Evolutionary conservation across 2,113 vertebrate genomes (phyloP).

Genomic region (Nibea coibor): DNA sequence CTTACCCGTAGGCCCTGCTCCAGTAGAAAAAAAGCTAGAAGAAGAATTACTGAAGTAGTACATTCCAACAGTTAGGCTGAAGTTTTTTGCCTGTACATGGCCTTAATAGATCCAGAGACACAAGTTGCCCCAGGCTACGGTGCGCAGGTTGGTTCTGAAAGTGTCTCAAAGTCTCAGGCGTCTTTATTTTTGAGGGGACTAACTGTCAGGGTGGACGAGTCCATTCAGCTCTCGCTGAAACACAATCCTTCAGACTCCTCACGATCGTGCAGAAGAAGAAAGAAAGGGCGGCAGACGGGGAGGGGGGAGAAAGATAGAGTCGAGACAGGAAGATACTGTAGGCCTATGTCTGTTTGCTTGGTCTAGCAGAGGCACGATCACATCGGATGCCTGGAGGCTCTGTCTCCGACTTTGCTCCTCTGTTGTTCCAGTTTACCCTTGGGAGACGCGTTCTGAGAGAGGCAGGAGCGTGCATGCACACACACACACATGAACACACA

Average conservation of each 20-base stretch:
- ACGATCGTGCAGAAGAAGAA: neutral
- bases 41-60: constrained; percentile 30
- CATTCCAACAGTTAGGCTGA: constrained; percentile 28
- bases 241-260: constrained; percentile 39
- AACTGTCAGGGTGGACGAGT: constrained; percentile 53
- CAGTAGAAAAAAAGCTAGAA: constrained; percentile 21
- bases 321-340: constrained; percentile 29
- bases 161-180: constrained; percentile 46
- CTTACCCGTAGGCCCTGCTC: constrained; percentile 45
- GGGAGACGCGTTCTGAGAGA: constrained; percentile 51
- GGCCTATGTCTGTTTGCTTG: constrained; percentile 66
- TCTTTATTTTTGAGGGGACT: constrained; percentile 56
- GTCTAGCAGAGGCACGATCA: constrained; percentile 71
- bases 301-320: constrained; percentile 12
- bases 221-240: constrained; percentile 55
- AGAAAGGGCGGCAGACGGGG: constrained; percentile 2
- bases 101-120: constrained; percentile 51
- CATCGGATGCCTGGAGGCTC: constrained; percentile 68
- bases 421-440: constrained; percentile 61
- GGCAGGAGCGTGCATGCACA: neutral
- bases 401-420: constrained; percentile 54
- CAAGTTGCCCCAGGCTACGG: constrained; percentile 50
- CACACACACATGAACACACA: constrained; percentile 3
- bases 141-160: constrained; percentile 40
- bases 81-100: constrained; percentile 44